phyloP scores from a whole-genome alignment of 2,888 invertebrate species.

The Caenorhabditis parvicauda region DNA sequence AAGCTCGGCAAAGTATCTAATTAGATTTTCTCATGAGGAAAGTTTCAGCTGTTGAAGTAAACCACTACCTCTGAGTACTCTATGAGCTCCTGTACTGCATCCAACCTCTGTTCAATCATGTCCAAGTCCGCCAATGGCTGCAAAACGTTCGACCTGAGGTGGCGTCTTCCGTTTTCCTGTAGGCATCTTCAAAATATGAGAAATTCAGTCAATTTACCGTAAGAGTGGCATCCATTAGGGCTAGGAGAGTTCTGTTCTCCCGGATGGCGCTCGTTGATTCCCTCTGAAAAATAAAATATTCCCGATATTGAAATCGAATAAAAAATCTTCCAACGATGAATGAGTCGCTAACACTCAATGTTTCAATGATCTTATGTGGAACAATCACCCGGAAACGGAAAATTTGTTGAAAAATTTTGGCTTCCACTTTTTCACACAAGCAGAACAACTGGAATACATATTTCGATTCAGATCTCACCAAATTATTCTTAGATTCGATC shows the following conservation, averaged over 20 bases:
- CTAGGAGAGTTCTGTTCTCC: conserved; percentile 67
- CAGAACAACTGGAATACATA: not conserved
- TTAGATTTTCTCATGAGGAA: not conserved
- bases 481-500: conserved; percentile 45
- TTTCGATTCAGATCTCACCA: conserved; percentile 1
- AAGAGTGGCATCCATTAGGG: conserved; percentile 73
- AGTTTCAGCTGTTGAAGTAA: not conserved
- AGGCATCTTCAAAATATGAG: conserved; percentile 1
- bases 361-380: too few relatives aligned
- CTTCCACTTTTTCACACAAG: not conserved
- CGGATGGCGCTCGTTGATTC: conserved; percentile 37
- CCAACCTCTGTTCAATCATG: conserved; percentile 73
- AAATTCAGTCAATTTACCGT: conserved; percentile 65
- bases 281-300: conserved; percentile 12
- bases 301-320: too few relatives aligned
- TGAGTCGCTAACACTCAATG: too few relatives aligned
- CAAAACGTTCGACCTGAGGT: conserved; percentile 76
- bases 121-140: conserved; percentile 74
- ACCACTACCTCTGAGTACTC: conserved; percentile 65
- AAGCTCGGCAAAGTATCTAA: not conserved
- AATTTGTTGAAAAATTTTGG: not conserved
- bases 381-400: too few relatives aligned
- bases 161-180: conserved; percentile 72
- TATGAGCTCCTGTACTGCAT: conserved; percentile 77
- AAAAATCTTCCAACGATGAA: too few relatives aligned